phyloP scores from a whole-genome alignment of 2,888 invertebrate species.

The Ypsolopha scabrella region DNA sequence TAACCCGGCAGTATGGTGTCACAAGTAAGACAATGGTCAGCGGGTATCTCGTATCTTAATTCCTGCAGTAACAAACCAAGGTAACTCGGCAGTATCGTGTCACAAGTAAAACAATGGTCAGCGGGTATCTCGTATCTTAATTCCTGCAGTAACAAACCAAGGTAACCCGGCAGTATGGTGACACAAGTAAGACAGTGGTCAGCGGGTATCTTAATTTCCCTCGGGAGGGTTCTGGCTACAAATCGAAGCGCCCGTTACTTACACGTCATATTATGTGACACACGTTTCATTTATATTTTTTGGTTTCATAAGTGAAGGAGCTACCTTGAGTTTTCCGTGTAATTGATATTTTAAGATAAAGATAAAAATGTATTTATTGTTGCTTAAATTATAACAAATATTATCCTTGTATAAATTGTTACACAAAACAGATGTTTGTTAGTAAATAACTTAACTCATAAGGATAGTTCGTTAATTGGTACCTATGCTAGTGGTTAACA shows the following conservation, averaged over 20 bases:
- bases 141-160: not conserved
- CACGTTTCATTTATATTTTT: not conserved
- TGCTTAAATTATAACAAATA: no score
- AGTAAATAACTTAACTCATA: no score
- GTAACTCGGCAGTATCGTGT: no score
- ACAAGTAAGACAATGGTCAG: constrained; percentile 34
- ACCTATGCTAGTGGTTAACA: no score
- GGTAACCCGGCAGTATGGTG: not conserved
- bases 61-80: no score
- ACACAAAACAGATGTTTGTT: no score
- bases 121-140: not conserved
- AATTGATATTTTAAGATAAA: no score
- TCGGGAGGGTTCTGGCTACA: constrained; percentile 44
- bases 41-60: constrained; percentile 52
- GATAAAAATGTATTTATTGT: no score
- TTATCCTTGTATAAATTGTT: no score
- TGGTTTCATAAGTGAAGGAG: no score
- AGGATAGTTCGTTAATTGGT: no score
- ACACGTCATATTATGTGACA: constrained; percentile 28
- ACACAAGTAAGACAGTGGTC: constrained; percentile 28
- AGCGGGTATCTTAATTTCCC: constrained; percentile 60
- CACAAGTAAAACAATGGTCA: not conserved
- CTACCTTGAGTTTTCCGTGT: no score
- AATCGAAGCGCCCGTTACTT: constrained; percentile 42
- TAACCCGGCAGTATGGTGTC: not conserved